phyloP scores from a whole-genome alignment of 2,797 vertebrate species.

The Bradypus variegatus region DNA sequence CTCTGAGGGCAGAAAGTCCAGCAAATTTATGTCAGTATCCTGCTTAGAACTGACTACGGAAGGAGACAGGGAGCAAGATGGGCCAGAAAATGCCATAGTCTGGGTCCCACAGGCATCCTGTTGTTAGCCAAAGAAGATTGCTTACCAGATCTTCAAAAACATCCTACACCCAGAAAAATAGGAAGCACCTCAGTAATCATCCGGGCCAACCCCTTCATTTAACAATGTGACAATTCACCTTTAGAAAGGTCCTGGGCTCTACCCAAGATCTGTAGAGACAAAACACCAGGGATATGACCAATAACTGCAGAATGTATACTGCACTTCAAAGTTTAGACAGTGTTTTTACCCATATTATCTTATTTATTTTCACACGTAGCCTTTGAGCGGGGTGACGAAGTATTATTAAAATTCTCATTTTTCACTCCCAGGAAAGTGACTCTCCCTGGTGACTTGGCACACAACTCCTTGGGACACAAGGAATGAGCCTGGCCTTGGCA shows the following conservation, averaged over 20 bases:
- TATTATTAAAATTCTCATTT: slow-evolving; percentile 6
- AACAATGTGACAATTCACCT: not conserved
- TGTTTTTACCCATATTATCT: not conserved
- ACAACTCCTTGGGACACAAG: too few species aligned
- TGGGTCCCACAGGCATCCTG: not conserved
- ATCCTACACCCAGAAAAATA: not conserved
- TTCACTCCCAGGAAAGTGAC: not conserved
- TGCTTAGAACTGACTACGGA: not conserved
- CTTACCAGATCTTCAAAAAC: not conserved
- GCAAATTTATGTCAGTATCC: not conserved
- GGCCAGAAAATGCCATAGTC: not conserved
- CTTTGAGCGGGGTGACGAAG: not conserved
- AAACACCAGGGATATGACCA: not conserved
- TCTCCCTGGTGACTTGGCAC: too few species aligned
- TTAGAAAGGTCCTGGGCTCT: not conserved
- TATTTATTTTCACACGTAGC: not conserved
- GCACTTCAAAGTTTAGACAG: not conserved
- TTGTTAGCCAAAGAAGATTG: not conserved
- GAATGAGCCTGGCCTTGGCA: too few species aligned
- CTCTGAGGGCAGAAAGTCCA: slow-evolving; percentile 4
- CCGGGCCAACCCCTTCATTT: not conserved
- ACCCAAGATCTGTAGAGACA: not conserved
- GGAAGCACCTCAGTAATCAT: not conserved
- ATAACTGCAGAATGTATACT: not conserved
- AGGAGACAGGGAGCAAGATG: not conserved